Percentiles rank a stretch among this genome's conserved stretches.
Conservation (phyloP, 2,888 invertebrate species). For the Polylopha cassiicola region DNA sequence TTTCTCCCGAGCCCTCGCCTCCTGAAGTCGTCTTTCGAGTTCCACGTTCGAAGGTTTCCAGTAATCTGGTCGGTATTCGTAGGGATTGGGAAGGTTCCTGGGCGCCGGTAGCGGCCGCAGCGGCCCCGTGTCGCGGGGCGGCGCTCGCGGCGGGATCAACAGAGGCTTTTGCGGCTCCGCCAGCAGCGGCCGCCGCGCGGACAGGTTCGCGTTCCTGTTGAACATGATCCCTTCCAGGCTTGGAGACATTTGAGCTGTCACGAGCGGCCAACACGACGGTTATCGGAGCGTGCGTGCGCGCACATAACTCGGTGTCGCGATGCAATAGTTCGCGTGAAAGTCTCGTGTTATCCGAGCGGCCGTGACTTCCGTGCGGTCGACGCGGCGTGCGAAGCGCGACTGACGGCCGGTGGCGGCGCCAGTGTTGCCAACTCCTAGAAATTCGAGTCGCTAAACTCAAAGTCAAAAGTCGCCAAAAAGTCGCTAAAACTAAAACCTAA, state of each 20-base stretch:
- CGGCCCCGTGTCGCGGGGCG: constrained; percentile 63
- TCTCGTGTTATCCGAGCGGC: constrained; percentile 31
- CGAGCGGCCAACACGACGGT: constrained; percentile 43
- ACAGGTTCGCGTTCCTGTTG: constrained; percentile 70
- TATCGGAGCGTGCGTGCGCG: constrained; percentile 61
- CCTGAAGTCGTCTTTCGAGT: constrained; percentile 65
- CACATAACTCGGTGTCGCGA: constrained; percentile 60
- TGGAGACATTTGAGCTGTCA: constrained; percentile 74
- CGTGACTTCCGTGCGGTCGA: constrained; percentile 33
- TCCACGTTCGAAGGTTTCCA: constrained; percentile 73
- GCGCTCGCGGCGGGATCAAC: constrained; percentile 64
- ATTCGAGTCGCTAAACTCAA: too few relatives aligned
- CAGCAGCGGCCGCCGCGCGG: constrained; percentile 69
- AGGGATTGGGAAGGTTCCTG: constrained; percentile 48
- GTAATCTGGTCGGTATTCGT: constrained; percentile 60
- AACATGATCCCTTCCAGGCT: constrained; percentile 73
- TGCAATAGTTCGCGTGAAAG: constrained; percentile 45
- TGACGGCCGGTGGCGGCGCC: constrained; percentile 33
- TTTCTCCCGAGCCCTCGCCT: constrained; percentile 65
- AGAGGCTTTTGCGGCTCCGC: constrained; percentile 70
- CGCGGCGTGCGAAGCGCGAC: constrained; percentile 51
- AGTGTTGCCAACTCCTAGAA: too few relatives aligned
- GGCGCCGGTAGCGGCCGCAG: constrained; percentile 57
- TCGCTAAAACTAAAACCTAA: too few relatives aligned
- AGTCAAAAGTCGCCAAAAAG: too few relatives aligned